Evolutionary conservation across 2,888 invertebrate species (phyloP), one percentile per base, ranked within the genome.

Genomic region (Hyposoter dolosus): DNA sequence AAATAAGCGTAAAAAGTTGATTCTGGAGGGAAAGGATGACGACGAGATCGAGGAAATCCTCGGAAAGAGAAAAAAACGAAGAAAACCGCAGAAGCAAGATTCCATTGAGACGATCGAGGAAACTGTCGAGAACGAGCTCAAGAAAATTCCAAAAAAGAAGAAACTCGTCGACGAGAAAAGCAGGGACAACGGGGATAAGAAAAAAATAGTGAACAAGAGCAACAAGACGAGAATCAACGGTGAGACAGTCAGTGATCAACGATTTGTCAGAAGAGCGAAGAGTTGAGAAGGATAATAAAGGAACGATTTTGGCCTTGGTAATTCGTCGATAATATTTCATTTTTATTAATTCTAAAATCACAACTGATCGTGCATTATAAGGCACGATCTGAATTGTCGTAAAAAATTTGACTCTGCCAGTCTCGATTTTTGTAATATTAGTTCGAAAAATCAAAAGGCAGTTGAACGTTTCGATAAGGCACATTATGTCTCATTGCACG

Each of bases 1-100:
- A 89, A 98, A 99, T 94, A 96, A 98, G 90, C 95, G 97, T 90
- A 99, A 99, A 94, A 96, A 97, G 82, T 96, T 98, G 95, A 96
- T 99, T 88, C 94, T 98, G 91, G 97, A 98, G 86, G 98, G 98
- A 4, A 96, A 96, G 85, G 97, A 98, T 94, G 97, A 97, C 0
- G 97, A 97, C 77, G 95, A 96, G 92, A 97, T 97, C 95, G 97
- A 97, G 92, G 95, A 94, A 84, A 94, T 95, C 88, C 89, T 95
- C 47, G 91, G 94, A 47, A 93, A 94, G 19, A 94, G 94, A 84
- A 92, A 91, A 5, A 94, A 94, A 88, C 93, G 92, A 84, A 80
- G 80, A 17, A 91, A 90, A 83, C 89, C 87, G 15, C 75, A 87
- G 23, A 90, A 90, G 56, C 85, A 87, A 82, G 68, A 65, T 35